A percentile compares a stretch with the other conserved stretches of the same genome.
These are phyloP conservation scores for Bufo gargarizans DNA, from an alignment of 2,113 vertebrate genomes.

Conservation along the genomic window DNA sequence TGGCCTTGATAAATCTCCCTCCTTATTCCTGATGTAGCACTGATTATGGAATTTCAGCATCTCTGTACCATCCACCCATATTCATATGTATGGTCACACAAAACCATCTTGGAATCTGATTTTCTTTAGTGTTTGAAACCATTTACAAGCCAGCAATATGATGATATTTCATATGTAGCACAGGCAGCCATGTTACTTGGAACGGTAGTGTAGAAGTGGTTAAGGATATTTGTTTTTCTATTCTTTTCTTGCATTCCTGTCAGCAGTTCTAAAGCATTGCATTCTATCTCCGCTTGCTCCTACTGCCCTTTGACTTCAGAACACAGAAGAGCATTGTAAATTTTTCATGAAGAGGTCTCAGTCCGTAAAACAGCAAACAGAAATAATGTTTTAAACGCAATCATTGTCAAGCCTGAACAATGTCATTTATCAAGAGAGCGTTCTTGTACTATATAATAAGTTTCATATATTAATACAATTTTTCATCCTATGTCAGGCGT, in stretches of 20 bases:
- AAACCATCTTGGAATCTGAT: not conserved
- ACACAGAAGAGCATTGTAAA: constrained; percentile 91
- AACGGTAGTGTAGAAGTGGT: not conserved
- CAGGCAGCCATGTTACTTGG: not conserved
- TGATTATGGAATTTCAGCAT: too few species aligned
- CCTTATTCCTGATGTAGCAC: too few species aligned
- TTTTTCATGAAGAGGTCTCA: constrained; percentile 94
- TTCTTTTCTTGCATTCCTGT: constrained; percentile 73
- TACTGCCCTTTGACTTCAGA: constrained; percentile 86
- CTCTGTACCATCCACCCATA: too few species aligned
- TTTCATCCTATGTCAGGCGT: constrained; percentile 99
- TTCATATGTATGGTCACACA: too few species aligned
- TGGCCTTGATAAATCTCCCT: too few species aligned
- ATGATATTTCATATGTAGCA: not conserved
- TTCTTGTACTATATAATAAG: constrained; percentile 99
- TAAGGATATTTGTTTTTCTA: constrained; percentile 58
- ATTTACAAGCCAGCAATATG: too few species aligned
- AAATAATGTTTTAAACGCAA: constrained; percentile 99
- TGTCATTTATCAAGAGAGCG: constrained; percentile 99
- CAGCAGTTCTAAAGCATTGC: constrained; percentile 78
- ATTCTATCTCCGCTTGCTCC: constrained; percentile 79
- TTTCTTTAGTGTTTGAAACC: not conserved
- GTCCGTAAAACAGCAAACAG: constrained; percentile 91
- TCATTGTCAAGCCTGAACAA: constrained; percentile 99
- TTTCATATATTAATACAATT: constrained; percentile 99